Evolutionary conservation across 2,113 vertebrate genomes (phyloP), one percentile per base, ranked within the genome.

Genomic region (Elephantulus edwardii): DNA sequence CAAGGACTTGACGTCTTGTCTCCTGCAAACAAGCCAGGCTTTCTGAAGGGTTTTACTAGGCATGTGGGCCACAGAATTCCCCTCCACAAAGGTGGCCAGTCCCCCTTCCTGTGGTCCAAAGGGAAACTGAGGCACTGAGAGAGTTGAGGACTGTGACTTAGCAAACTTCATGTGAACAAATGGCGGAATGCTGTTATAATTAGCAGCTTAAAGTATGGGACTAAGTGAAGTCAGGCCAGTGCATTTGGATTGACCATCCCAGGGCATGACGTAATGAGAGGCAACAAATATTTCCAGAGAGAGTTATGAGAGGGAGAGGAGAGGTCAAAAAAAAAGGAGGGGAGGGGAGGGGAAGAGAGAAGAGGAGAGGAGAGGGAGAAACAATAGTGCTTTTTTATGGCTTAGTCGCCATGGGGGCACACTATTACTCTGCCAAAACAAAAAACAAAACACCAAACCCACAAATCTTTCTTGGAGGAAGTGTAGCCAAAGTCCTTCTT

Each of bases 371-470:
- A 6, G 14, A 26, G 5, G 28, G 82, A 75, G 78, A 33, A 84
- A 91, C 68, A 56, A 40, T 30, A 86, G 66, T 87, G 11, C 30
- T 35, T 82, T 91, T 85, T 72, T 48, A 77, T 71, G 78, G 58
- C 12, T 50, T 75, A 38, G 20, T 74, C 17, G 75, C 35, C 48
- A 28, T 48, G 52, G 26, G 74, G 48, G 8, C 8, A 28, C 91
- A 50, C 40, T 86, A 33, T 77, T 68, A 40, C 66, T n/a, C n/a
- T n/a, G n/a, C n/a, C n/a, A n/a, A n/a, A n/a, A n/a, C n/a, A n/a
- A n/a, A n/a, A n/a, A n/a, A n/a, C n/a, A n/a, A n/a, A n/a, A n/a
- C n/a, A n/a, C n/a, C n/a, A n/a, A n/a, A n/a, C n/a, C n/a, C n/a
- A n/a, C n/a, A n/a, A n/a, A n/a, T n/a, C n/a, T n/a, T n/a, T n/a